A percentile compares a stretch with the other conserved stretches of the same genome.
phyloP scores from a whole-genome alignment of 2,113 vertebrate species.

The Rhea pennata region DNA sequence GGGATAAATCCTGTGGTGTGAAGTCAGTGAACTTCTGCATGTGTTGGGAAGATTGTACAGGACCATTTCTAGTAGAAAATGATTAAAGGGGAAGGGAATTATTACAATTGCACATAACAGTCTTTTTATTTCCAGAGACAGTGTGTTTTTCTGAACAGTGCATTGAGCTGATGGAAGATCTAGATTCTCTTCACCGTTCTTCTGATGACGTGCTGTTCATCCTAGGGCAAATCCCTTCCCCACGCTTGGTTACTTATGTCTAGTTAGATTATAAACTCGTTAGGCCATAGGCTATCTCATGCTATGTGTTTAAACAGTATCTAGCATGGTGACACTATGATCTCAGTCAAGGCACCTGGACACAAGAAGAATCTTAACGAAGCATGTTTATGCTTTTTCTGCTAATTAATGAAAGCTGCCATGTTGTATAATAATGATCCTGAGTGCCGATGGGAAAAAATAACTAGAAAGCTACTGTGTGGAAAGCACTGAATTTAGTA shows the following conservation, averaged over 20 bases:
- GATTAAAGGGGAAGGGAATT: neutral
- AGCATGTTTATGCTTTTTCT: neutral
- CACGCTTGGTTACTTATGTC: neutral
- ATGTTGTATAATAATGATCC: neutral
- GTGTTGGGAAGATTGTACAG: neutral
- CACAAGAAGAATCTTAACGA: neutral
- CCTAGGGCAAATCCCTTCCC: neutral
- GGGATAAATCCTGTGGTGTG: neutral
- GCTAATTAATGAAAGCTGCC: neutral
- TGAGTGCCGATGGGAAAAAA: neutral
- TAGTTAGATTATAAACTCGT: neutral
- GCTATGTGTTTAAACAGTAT: neutral
- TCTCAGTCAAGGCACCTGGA: neutral
- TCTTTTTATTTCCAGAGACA: neutral
- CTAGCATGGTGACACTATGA: neutral
- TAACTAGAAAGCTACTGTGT: fast-evolving
- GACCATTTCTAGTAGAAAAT: neutral
- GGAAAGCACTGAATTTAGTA: neutral
- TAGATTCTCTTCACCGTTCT: neutral
- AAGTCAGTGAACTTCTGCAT: neutral
- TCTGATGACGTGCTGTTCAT: neutral
- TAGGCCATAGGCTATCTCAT: neutral
- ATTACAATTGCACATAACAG: neutral
- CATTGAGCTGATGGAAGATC: neutral
- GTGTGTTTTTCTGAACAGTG: neutral